Conservation (phyloP, 2,113 vertebrate species). For the Semicossyphus pulcher region DNA sequence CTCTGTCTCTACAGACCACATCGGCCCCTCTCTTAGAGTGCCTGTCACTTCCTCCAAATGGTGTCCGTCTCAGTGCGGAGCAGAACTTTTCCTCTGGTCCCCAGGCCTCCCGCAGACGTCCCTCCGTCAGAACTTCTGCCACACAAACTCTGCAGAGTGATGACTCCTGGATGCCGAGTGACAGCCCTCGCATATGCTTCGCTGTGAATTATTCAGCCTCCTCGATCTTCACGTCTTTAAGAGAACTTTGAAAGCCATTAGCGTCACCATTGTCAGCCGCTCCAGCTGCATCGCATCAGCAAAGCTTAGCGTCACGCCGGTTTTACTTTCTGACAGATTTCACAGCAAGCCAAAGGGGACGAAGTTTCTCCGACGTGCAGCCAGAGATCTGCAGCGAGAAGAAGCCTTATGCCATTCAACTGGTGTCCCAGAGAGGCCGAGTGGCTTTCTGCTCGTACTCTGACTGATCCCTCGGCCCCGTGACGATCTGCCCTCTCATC, state of each 20-base stretch:
- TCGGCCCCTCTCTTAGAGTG: not conserved
- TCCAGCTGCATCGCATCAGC: constrained; percentile 74
- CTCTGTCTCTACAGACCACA: no score
- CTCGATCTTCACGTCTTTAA: constrained; percentile 72
- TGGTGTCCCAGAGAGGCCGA: constrained; percentile 23
- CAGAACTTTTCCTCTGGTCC: constrained; percentile 25
- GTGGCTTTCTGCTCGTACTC: constrained; percentile 25
- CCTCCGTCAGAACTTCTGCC: constrained; percentile 48
- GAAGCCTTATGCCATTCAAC: constrained; percentile 42
- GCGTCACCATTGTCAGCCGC: constrained; percentile 38
- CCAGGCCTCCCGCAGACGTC: constrained; percentile 1
- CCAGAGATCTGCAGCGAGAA: constrained; percentile 6
- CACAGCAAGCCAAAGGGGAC: constrained; percentile 24
- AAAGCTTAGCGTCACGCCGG: constrained; percentile 59
- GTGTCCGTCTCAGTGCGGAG: not conserved
- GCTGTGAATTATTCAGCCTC: constrained; percentile 77
- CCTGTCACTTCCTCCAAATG: constrained; percentile 5
- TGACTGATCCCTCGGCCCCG: constrained; percentile 41
- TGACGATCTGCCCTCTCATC: constrained; percentile 54
- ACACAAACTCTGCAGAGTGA: constrained; percentile 48
- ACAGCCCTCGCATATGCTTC: constrained; percentile 69
- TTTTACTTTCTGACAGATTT: constrained; percentile 28
- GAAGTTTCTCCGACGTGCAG: constrained; percentile 20
- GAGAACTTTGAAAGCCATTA: constrained; percentile 76
- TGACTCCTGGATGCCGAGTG: constrained; percentile 53